These are phyloP conservation scores for Petrolisthes manimaculis DNA, from an alignment of 2,888 invertebrate genomes.

Conservation along the genomic window DNA sequence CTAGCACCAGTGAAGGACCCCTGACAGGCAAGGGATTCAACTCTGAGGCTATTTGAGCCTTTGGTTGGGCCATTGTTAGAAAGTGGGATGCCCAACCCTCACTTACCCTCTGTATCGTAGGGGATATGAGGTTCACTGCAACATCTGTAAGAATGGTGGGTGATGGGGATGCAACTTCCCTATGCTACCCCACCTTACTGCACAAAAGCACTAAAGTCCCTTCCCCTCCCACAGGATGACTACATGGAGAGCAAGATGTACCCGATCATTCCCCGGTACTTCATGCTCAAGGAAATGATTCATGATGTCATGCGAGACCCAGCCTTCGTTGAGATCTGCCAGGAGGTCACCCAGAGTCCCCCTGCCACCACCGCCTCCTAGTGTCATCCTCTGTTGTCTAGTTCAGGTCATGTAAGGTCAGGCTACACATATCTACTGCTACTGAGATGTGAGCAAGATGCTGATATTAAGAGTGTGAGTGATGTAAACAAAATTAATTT, in stretches of 20 bases:
- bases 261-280: conserved; percentile 94
- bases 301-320: conserved; percentile 95
- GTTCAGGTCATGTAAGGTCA: too few relatives aligned
- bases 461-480: neutral
- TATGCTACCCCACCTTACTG: too few relatives aligned
- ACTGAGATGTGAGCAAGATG: neutral
- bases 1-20: too few relatives aligned
- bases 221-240: conserved; percentile 76
- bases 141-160: too few relatives aligned
- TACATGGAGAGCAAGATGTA: conserved; percentile 93
- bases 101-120: too few relatives aligned
- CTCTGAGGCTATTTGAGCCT: too few relatives aligned
- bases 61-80: too few relatives aligned
- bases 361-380: conserved; percentile 20
- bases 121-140: too few relatives aligned
- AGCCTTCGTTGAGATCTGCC: conserved; percentile 97
- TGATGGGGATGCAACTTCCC: too few relatives aligned
- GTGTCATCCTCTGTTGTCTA: neutral
- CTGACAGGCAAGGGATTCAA: too few relatives aligned
- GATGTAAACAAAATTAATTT: neutral
- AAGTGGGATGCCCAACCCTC: too few relatives aligned
- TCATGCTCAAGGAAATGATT: conserved; percentile 96
- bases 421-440: neutral
- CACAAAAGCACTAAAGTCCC: too few relatives aligned
- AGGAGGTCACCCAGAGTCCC: conserved; percentile 74